Evolutionary conservation across 2,797 vertebrate genomes (phyloP), one percentile per base, ranked within the genome.

Genomic region (Molothrus ater): DNA sequence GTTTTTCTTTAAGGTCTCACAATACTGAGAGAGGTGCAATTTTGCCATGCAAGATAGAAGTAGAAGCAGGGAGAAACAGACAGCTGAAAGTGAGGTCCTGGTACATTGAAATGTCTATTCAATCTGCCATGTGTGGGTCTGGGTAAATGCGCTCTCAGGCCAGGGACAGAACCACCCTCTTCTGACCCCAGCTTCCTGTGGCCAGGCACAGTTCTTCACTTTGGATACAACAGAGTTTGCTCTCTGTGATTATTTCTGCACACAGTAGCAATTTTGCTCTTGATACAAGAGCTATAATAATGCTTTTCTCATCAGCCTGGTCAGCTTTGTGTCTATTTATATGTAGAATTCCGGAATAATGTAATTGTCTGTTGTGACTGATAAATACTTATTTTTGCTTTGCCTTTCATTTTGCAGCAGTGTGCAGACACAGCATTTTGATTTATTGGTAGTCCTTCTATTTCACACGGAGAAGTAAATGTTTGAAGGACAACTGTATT

Each of bases 401-500:
- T 63, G 26, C 13, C 36, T 92, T 48, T 56, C 31, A 6, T 60
- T 51, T 86, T 80, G 8, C 13, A 68, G 29, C 21, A 63, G 5
- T 74, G 54, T 75, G n/a, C 24, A 74, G 56, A 50, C 32, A 70
- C 1, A 65, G 11, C 13, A n/a, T 80, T 96, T 72, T 73, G 29
- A 64, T 95, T 60, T 66, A 40, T 73, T 57, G 5, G 8, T 21
- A 48, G 36, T 71, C 40, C 78, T 87, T 70, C 38, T 92, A 43
- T 90, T 86, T 81, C 76, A 54, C 61, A 66, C 29, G 51, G 73
- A 22, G 51, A 68, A 68, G 21, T 50, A 93, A 75, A 18, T 72
- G n/a, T 70, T 79, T 85, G 82, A 85, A 92, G 82, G 75, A 82
- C 45, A 86, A 42, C 76, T 72, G 21, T 21, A 50, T n/a, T 65